Percentiles rank a stretch among this genome's conserved stretches.
phyloP scores from a whole-genome alignment of 1,140 invertebrate genomes.

The Akabosia matsudoensis region DNA sequence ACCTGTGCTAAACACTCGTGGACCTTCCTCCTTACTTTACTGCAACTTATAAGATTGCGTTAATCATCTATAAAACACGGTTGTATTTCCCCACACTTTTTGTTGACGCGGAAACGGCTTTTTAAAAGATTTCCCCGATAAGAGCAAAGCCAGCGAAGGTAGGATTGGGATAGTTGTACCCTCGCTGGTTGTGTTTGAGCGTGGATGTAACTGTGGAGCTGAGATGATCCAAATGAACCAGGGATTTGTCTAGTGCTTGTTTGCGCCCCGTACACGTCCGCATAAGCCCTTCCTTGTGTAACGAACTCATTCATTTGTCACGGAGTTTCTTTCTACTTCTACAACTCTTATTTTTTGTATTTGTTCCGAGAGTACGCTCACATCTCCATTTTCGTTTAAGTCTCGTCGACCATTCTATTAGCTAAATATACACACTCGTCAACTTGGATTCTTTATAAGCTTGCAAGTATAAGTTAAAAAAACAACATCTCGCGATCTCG shows the following conservation, averaged over 20 bases:
- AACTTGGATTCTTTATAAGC: too few relatives aligned
- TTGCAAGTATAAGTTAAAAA: too few relatives aligned
- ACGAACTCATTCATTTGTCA: constrained; percentile 47
- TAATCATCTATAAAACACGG: too few relatives aligned
- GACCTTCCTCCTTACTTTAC: too few relatives aligned
- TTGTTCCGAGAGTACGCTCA: not conserved
- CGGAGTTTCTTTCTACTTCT: constrained; percentile 25
- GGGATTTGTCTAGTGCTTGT: constrained; percentile 48
- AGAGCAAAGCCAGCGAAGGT: not conserved
- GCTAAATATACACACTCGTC: too few relatives aligned
- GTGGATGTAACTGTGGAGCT: constrained; percentile 27
- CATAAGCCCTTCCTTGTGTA: constrained; percentile 48
- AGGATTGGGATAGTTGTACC: constrained; percentile 16
- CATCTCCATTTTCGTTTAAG: too few relatives aligned
- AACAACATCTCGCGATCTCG: too few relatives aligned
- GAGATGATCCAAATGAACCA: constrained; percentile 46
- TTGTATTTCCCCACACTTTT: not conserved
- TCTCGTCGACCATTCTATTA: too few relatives aligned
- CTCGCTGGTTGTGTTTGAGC: not conserved
- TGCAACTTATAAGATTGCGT: too few relatives aligned
- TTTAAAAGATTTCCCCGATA: not conserved
- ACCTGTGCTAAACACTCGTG: too few relatives aligned
- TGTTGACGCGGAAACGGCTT: not conserved
- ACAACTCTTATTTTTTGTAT: not conserved
- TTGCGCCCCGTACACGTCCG: constrained; percentile 47